phyloP scores from a whole-genome alignment of 2,888 invertebrate species.

The Pteria penguin region DNA sequence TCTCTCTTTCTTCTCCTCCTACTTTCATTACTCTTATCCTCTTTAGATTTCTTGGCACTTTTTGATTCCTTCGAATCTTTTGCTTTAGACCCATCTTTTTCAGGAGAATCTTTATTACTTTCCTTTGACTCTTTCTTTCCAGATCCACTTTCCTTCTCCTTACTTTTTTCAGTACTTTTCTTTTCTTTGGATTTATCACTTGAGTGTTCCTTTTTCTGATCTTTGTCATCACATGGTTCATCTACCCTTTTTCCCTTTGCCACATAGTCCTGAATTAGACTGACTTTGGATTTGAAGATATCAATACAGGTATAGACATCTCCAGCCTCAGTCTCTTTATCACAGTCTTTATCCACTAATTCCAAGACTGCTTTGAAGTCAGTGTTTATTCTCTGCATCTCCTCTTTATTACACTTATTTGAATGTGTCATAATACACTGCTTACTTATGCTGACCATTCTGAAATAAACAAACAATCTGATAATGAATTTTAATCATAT shows the following conservation, averaged over 20 bases:
- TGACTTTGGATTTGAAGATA: constrained; percentile 1
- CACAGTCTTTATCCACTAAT: not conserved
- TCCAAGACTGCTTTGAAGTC: not conserved
- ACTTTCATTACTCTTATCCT: not conserved
- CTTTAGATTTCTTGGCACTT: not conserved
- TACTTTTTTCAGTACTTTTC: not conserved
- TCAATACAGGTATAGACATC: not conserved
- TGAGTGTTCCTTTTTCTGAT: not conserved
- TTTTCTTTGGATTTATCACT: not conserved
- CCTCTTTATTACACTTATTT: not conserved
- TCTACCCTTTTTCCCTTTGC: not conserved
- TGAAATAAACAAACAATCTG: not conserved
- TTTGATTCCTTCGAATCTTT: not conserved
- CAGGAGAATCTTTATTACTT: not conserved
- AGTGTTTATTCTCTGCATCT: not conserved
- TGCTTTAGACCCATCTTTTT: not conserved
- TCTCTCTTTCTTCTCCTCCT: not conserved
- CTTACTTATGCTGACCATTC: not conserved
- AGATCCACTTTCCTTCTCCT: not conserved
- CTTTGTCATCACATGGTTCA: not conserved
- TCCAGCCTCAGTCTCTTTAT: not conserved
- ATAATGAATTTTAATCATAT: too few species aligned
- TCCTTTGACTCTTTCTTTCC: not conserved
- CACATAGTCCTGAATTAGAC: not conserved
- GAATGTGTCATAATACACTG: not conserved